Evolutionary conservation across 2,113 vertebrate genomes (phyloP).

Genomic region (Limanda limanda): DNA sequence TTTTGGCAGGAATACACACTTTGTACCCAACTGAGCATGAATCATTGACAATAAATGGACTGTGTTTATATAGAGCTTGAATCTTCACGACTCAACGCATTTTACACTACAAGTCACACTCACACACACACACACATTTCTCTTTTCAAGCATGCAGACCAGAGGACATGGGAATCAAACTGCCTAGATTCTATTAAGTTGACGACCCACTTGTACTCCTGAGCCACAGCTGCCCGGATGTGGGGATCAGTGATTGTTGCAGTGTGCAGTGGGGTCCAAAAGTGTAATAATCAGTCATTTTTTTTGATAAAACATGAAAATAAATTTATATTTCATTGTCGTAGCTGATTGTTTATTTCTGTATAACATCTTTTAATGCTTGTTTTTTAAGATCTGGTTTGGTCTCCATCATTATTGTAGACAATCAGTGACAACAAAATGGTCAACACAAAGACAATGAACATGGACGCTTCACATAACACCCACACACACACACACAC

Average conservation of each 20-base stretch:
- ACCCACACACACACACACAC: constrained; percentile 2
- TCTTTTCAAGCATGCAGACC: no score
- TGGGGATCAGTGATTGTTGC: no score
- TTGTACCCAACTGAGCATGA: background rate
- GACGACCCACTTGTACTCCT: no score
- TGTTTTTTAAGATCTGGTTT: background rate
- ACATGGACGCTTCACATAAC: background rate
- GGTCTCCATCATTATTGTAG: background rate
- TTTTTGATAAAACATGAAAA: background rate
- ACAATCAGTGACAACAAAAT: background rate
- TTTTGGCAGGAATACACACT: background rate
- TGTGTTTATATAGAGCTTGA: no score
- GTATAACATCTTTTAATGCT: no score
- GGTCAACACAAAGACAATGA: background rate
- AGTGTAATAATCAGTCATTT: background rate
- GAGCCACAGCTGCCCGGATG: no score
- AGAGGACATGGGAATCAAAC: no score
- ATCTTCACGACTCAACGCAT: no score
- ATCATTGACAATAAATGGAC: background rate
- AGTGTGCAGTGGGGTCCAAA: background rate
- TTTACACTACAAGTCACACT: no score
- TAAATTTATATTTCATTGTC: background rate
- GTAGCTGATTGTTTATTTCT: background rate
- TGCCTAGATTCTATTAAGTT: no score
- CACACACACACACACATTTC: no score